Base-by-base conservation (phyloP, 2,797 vertebrate genomes). In the Lycodopsis pacificus region DNA sequence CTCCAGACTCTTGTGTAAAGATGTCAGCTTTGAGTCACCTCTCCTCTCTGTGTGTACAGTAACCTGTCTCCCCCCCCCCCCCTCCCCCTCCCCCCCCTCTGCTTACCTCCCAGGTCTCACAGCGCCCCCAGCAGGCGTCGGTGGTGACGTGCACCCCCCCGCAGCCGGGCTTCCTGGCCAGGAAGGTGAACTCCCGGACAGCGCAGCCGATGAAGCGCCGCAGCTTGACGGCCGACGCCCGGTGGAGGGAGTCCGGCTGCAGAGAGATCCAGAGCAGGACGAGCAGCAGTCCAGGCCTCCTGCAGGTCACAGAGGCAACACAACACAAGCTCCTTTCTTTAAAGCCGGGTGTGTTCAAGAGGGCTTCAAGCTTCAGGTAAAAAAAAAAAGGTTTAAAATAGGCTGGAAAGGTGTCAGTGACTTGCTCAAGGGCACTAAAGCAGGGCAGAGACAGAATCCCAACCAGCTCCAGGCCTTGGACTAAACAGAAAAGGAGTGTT, bases 91-190 rank as follows among this genome's bases (percentile, higher is more conserved):
- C 34, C 0, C 13, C 20, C 3, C 34, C 27, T 1, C 40, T 20
- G 54, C 96, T 97, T 90, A 98, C 98, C 96, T 99, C 97, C 97
- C 98, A 99, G 80, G 97, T 98, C 94, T 98, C 95, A 1, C 97
- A 98, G 91, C 97, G 97, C 71, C 98, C 97, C 98, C 98, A 99
- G 94, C 98, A 99, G 66, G 97, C 97, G 0, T 98, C 97, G 0
- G 97, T 97, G 40, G 96, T 98, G 93, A 99, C 93, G 59, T 96
- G 94, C 85, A 97, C 83, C 0, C 91, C 93, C 2, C 88, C 91
- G 70, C 97, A 99, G 75, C 97, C 98, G 0, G 96, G 96, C 42
- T 99, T 99, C 90, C 88, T 96, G 65, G 96, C 97, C 89, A 96
- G 61, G 84, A 99, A 99, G 58, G 96, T 97, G 86, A 98, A 99